These are phyloP conservation scores for Amyelois transitella DNA, from an alignment of 1,140 invertebrate species.

Conservation along the genomic window DNA sequence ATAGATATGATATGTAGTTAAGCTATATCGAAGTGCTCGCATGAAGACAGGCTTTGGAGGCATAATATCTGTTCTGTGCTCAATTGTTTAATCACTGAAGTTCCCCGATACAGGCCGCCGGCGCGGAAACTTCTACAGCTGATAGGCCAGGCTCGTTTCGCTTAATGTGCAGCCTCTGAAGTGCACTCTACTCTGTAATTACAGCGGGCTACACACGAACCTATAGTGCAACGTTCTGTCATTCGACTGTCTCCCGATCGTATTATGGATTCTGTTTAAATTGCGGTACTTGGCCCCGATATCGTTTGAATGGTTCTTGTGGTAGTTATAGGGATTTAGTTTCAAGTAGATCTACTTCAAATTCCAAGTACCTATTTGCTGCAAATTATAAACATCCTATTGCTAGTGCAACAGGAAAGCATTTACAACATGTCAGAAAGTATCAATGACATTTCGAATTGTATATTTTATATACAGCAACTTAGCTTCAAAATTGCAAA, in stretches of 20 bases:
- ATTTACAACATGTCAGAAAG: too few relatives aligned
- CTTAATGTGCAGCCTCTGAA: conserved; percentile 26
- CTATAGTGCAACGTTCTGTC: not conserved
- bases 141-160: conserved; percentile 34
- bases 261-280: not conserved
- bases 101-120: conserved; percentile 42
- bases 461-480: not conserved
- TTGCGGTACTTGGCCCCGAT: too few relatives aligned
- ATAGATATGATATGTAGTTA: too few relatives aligned
- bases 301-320: too few relatives aligned
- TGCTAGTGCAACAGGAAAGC: too few relatives aligned
- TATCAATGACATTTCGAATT: too few relatives aligned
- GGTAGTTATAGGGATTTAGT: too few relatives aligned
- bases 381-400: too few relatives aligned
- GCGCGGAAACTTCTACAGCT: conserved; percentile 41
- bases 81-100: conserved; percentile 56
- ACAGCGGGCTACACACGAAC: conserved; percentile 11
- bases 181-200: conserved; percentile 24
- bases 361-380: too few relatives aligned
- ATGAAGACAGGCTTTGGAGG: conserved; percentile 1
- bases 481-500: not conserved
- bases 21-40: not conserved
- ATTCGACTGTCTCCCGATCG: not conserved
- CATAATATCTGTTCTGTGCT: conserved; percentile 29
- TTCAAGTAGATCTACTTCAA: too few relatives aligned